Evolutionary conservation across 2,797 vertebrate species (phyloP), one percentile per base, ranked within the genome.

Genomic region (Acanthurus lineatus): DNA sequence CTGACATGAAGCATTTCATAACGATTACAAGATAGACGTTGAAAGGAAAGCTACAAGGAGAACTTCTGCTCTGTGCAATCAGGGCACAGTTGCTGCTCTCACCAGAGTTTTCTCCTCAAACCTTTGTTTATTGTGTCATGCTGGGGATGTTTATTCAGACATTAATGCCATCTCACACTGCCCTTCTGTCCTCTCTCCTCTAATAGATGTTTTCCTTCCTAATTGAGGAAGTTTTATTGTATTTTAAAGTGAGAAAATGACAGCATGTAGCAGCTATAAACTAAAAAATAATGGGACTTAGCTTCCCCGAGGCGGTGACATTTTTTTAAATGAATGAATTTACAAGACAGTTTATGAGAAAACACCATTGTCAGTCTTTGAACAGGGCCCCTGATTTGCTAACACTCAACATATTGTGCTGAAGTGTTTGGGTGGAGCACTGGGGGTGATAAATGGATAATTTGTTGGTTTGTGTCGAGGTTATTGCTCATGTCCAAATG

Each of bases 171-270:
- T 64, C 28, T 68, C 64, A 53, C 77, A 58, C 48, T 74, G 58
- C 79, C 82, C 77, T 60, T 28, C 78, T 66, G 69, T 74, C 38
- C 45, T 40, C 62, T 79, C 62, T 79, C 38, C 77, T 38, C 59
- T 88, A 84, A 88, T 84, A 82, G 69, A 63, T 89, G 54, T 92
- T 90, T 86, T 84, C 61, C 66, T 71, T 73, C 81, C 69, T 64
- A 56, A 84, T 73, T 40, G 75, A 66, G 44, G 62, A 60, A 57
- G 57, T 51, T 48, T 58, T 52, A 42, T 35, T 61, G 28, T 42
- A 40, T 69, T 70, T 28, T 49, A 25, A 75, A n/a, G 22, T 9
- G 22, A 20, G 2, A 59, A 42, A 69, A 35, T 12, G 11, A 51
- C 42, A 38, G 58, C 25, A 17, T 61, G 63, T 12, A 10, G 16